Conservation (phyloP, 2,797 vertebrate genomes). For the Xyrichtys novacula region DNA sequence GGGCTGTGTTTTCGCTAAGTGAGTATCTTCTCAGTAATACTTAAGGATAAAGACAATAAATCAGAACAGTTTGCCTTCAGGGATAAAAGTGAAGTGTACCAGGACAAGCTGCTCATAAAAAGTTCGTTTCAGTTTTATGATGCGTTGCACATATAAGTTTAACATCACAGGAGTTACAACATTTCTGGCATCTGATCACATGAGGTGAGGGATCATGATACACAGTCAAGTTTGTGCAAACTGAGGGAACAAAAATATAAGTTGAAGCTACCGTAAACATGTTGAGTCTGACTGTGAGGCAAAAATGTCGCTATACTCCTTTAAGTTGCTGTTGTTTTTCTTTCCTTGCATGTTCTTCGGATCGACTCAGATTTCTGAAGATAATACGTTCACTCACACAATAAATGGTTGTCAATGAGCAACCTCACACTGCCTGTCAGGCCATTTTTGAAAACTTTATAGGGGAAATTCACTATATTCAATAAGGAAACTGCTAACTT, state of each 20-base stretch:
- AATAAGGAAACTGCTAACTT: too few relatives aligned
- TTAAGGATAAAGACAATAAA: background rate
- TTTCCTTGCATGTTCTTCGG: background rate
- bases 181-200: too few relatives aligned
- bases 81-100: background rate
- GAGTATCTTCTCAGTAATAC: too few relatives aligned
- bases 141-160: background rate
- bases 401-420: background rate
- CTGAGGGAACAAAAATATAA: background rate
- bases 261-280: background rate
- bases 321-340: background rate
- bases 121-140: background rate
- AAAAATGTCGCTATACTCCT: background rate
- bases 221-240: background rate
- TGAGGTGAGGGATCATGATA: background rate
- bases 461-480: background rate
- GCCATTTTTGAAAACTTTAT: too few relatives aligned
- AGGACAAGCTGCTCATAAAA: slow-evolving; percentile 16
- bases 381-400: too few relatives aligned
- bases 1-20: background rate
- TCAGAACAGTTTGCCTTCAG: background rate
- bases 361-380: background rate
- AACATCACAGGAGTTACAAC: background rate
- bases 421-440: background rate
- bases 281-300: background rate